These are phyloP conservation scores for Andrena dorsata DNA, from an alignment of 2,888 invertebrate species.

Conservation along the genomic window DNA sequence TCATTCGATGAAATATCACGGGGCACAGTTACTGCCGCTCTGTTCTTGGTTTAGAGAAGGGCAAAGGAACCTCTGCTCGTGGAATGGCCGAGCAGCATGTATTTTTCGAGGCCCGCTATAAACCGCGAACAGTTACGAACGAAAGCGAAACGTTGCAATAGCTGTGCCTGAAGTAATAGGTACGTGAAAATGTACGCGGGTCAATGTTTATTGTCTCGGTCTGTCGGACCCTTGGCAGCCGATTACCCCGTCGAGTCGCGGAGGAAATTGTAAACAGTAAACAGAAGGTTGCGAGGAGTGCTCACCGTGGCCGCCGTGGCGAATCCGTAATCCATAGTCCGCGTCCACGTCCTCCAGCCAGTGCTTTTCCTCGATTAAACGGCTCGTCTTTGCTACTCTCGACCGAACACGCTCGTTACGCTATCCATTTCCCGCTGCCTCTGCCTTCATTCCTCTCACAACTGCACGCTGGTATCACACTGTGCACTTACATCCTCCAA, in stretches of 20 bases:
- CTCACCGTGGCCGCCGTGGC: conserved; percentile 46
- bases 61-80: not conserved
- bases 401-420: not conserved
- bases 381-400: conserved; percentile 45
- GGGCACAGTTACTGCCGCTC: not conserved
- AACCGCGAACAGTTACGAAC: conserved; percentile 4
- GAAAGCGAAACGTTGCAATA: conserved; percentile 46
- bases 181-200: conserved; percentile 53
- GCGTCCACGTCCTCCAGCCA: not conserved
- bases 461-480: not conserved
- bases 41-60: not conserved
- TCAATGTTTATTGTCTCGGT: conserved; percentile 52
- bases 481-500: not conserved
- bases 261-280: conserved; percentile 61
- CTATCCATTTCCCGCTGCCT: not conserved
- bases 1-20: not conserved
- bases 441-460: not conserved
- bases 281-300: conserved; percentile 44
- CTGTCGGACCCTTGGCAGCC: conserved; percentile 39
- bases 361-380: conserved; percentile 43
- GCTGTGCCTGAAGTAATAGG: conserved; percentile 31
- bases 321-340: conserved; percentile 56
- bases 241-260: conserved; percentile 36
- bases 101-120: not conserved
- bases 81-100: not conserved